phyloP scores from a whole-genome alignment of 2,797 vertebrate species.

The Urophycis tenuis region DNA sequence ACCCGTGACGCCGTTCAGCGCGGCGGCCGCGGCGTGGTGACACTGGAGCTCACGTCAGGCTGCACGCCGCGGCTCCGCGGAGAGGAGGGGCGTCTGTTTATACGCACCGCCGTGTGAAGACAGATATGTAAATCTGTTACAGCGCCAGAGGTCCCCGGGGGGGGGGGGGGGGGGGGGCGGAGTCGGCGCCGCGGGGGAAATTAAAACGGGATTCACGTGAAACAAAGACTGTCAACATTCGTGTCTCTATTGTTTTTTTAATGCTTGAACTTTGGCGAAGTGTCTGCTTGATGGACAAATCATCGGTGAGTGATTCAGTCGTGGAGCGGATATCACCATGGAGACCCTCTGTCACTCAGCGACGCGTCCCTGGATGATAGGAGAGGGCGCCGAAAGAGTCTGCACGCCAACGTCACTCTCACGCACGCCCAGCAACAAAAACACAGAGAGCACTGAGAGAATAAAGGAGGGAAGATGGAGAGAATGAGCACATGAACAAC shows the following conservation, averaged over 20 bases:
- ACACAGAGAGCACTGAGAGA: not conserved
- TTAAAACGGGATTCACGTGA: constrained; percentile 42
- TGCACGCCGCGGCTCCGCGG: constrained; percentile 19
- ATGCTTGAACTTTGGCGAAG: constrained; percentile 23
- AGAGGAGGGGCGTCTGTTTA: constrained; percentile 14
- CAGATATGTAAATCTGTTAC: constrained; percentile 47
- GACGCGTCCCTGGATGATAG: not conserved
- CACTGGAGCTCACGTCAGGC: constrained; percentile 31
- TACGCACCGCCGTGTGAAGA: constrained; percentile 22
- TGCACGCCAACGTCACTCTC: constrained; percentile 2
- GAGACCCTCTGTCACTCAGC: constrained; percentile 1
- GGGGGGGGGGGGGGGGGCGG: constrained; percentile 31
- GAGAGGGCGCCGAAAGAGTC: not conserved
- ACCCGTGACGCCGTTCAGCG: constrained; percentile 28
- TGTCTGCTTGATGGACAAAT: constrained; percentile 17
- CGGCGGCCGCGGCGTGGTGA: constrained; percentile 12
- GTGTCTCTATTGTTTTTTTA: constrained; percentile 28
- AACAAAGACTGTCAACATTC: constrained; percentile 10
- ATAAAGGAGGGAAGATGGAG: not conserved
- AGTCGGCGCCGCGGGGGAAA: constrained; percentile 44
- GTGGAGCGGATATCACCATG: not conserved
- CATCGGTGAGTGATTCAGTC: not conserved
- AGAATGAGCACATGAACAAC: not conserved
- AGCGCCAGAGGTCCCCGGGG: constrained; percentile 37
- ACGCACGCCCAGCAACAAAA: not conserved